These are phyloP conservation scores for Psilopogon haemacephalus DNA, from an alignment of 2,113 vertebrate genomes.

Conservation along the genomic window DNA sequence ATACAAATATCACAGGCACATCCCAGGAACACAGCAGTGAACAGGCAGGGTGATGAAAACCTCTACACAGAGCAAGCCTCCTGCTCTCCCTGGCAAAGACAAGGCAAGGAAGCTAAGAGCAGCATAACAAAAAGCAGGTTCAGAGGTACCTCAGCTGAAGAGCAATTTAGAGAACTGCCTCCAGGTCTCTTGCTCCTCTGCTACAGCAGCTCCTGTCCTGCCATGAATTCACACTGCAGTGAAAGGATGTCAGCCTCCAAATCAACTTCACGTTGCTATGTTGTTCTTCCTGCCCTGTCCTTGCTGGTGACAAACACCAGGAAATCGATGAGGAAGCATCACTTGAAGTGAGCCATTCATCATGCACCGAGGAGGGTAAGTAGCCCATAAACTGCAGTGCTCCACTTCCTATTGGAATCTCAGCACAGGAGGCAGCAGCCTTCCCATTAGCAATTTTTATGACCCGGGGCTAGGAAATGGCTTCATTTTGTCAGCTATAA, in stretches of 20 bases:
- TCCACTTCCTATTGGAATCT: constrained; percentile 79
- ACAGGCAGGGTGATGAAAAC: not conserved
- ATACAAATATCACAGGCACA: not conserved
- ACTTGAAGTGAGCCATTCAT: constrained; percentile 79
- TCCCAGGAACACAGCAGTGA: not conserved
- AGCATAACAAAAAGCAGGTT: not conserved
- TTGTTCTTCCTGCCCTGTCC: constrained; percentile 50
- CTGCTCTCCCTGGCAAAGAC: not conserved
- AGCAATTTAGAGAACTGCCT: not conserved
- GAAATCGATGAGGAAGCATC: constrained; percentile 75
- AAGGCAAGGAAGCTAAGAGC: not conserved
- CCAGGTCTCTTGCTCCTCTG: constrained; percentile 7
- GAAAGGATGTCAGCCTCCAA: constrained; percentile 76
- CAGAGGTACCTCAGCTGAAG: constrained; percentile 9
- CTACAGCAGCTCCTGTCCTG: constrained; percentile 29
- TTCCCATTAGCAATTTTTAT: constrained; percentile 79
- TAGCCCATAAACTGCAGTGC: constrained; percentile 76
- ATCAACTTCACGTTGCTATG: constrained; percentile 79
- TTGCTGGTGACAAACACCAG: constrained; percentile 72
- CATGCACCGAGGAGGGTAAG: constrained; percentile 75
- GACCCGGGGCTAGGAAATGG: constrained; percentile 76
- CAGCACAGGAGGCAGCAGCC: constrained; percentile 75
- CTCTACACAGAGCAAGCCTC: not conserved
- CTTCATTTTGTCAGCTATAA: constrained; percentile 75
- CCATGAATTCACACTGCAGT: constrained; percentile 60